Conservation (phyloP, 2,888 invertebrate species). For the Dicyrtomina minuta region DNA sequence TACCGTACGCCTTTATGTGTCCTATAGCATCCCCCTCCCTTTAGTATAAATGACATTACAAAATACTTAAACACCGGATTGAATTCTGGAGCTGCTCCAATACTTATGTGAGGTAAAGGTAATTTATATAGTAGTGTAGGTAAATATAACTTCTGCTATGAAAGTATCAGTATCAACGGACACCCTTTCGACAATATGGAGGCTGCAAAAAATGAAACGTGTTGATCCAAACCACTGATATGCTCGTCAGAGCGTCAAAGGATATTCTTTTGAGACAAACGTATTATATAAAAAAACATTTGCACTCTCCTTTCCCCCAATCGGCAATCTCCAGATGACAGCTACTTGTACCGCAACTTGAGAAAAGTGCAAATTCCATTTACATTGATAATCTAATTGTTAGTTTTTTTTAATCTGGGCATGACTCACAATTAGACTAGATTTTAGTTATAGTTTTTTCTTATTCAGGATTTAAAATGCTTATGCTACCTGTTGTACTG, state of each 20-base stretch:
- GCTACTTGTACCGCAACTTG: background rate
- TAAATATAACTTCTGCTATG: too few relatives aligned
- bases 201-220: background rate
- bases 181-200: background rate
- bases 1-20: too few relatives aligned
- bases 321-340: too few relatives aligned
- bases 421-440: background rate
- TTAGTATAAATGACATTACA: too few relatives aligned
- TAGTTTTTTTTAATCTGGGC: background rate
- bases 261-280: background rate
- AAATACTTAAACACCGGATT: too few relatives aligned
- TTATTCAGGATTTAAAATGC: conserved; percentile 2
- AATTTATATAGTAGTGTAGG: too few relatives aligned
- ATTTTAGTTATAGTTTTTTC: background rate
- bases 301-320: background rate
- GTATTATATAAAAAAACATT: conserved; percentile 1
- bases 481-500: too few relatives aligned
- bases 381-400: conserved; percentile 23
- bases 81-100: too few relatives aligned
- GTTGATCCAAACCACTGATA: conserved; percentile 9
- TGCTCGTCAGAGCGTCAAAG: conserved; percentile 2
- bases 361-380: conserved; percentile 20
- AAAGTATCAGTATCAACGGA: too few relatives aligned
- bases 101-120: too few relatives aligned
- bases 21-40: too few relatives aligned